A percentile compares a stretch with the other conserved stretches of the same genome.
Conservation (phyloP, 1,140 invertebrate species). For the Saccostrea glomerata region DNA sequence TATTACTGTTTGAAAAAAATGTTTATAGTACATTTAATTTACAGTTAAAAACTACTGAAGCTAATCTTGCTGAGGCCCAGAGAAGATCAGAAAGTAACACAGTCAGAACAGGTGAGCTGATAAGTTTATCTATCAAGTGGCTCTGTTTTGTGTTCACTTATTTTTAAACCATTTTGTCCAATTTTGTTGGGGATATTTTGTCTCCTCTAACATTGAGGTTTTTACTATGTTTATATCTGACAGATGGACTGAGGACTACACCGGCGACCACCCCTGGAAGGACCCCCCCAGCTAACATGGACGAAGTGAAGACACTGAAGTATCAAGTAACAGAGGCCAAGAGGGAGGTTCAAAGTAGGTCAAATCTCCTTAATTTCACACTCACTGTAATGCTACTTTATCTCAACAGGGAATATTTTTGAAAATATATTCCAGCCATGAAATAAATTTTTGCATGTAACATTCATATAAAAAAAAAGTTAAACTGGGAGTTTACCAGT, state of each 20-base stretch:
- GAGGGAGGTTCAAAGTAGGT: slow-evolving; percentile 83
- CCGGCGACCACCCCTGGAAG: not conserved
- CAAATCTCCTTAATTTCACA: not conserved
- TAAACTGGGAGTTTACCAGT: no score
- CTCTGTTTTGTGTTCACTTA: not conserved
- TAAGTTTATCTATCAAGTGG: not conserved
- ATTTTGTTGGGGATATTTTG: not conserved
- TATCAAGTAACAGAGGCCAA: slow-evolving; percentile 84
- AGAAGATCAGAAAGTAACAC: not conserved
- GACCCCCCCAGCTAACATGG: slow-evolving; percentile 67
- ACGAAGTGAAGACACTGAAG: slow-evolving; percentile 87
- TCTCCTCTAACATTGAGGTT: not conserved
- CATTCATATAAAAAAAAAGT: no score
- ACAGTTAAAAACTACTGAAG: slow-evolving; percentile 12
- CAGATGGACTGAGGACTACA: not conserved
- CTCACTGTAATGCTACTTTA: no score
- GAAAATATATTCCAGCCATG: no score
- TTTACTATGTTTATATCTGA: not conserved
- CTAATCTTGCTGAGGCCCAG: not conserved
- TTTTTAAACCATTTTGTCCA: not conserved
- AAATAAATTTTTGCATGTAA: no score
- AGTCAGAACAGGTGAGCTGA: not conserved
- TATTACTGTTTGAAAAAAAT: no score
- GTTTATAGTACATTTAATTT: not conserved
- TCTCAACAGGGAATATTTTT: no score